Base-by-base conservation (phyloP, 1,140 invertebrate genomes). In the Drosophila subpulchrella region DNA sequence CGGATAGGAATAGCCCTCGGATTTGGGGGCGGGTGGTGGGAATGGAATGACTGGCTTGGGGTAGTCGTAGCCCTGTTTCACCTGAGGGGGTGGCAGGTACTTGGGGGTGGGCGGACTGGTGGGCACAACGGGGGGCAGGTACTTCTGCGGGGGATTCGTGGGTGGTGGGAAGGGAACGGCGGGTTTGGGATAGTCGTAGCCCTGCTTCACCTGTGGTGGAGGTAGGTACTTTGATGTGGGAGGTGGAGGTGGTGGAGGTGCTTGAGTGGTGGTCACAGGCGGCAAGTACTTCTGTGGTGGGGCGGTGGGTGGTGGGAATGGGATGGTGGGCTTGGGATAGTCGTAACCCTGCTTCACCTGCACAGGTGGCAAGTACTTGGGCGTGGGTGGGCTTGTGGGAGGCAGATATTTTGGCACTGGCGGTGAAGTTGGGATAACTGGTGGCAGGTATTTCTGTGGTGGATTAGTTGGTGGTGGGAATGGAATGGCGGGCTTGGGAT, bases 21-120 rank as follows among this genome's bases (percentile, higher is more conserved):
- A 54, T 30, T 89, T 88, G 13, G 84, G 71, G 7, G 67, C 67
- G 4, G 82, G 81, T 34, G 81, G 67, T 8, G 81, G 73, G 68
- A 85, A 89, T 47, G 78, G 88, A 41, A 84, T 68, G n/a, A 48
- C 51, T 32, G 89, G 89, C 56, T 75, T 82, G 7, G 89, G 84
- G 24, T 88, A 88, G 8, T 74, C 71, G 24, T 80, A 80, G 8
- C 77, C 77, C 70, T 62, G 54, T 39, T 81, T 78, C n/a, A 60
- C 32, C 24, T 70, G 74, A 0, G 57, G 34, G 12, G 75, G 74
- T 17, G 79, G 79, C 17, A 78, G 41, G 34, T 84, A 79, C 13
- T 79, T 84, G 8, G 81, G 71, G 2, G 59, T 60, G 7, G 76
- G 81, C 3, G 78, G 61, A 27, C 50, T 13, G 56, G 68, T 55